Evolutionary conservation across 2,113 vertebrate species (phyloP), one percentile per base, ranked within the genome.

Genomic region (Gnathonemus echidnorhynchus): DNA sequence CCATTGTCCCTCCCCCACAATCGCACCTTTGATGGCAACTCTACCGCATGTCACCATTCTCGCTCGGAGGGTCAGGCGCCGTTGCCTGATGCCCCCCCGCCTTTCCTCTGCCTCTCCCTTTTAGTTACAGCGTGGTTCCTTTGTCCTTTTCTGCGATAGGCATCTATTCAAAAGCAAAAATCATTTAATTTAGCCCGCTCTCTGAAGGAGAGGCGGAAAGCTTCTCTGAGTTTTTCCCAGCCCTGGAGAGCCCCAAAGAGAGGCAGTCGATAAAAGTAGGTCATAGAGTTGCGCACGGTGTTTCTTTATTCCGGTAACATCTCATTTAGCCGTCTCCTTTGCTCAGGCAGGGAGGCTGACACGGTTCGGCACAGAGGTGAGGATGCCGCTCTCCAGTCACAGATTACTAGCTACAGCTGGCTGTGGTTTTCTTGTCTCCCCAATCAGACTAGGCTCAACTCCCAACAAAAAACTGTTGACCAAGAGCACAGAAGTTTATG

Each of bases 11-110:
- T 5, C 42, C 77, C 66, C n/a, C 17, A 91, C 91, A 92, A 90
- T 90, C n/a, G 19, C 11, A 80, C 88, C 74, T 91, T 93, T 93
- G 90, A 90, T 62, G 31, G 24, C 0, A 8, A 24, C 46, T 85
- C 53, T 17, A 42, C 89, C 4, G 53, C 49, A 53, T 45, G 17
- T 46, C 53, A 11, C 24, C 11, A 53, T 1, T 50, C 7, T 19
- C 27, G 24, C 24, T 31, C 6, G 35, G 58, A 74, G 77, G 84
- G 56, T 80, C 52, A 46, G 31, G n/a, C 27, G 3, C 56, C 15
- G 58, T 88, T 24, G 88, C 17, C 39, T 15, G 56, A 70, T 70
- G n/a, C 62, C 62, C 1, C 52, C 46, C 7, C 48, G 15, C 53
- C 87, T 35, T 46, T 84, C 19, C 24, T 84, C 19, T 84, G 11